phyloP scores from a whole-genome alignment of 2,113 vertebrate species.

The Chaetorhynchus papuensis region DNA sequence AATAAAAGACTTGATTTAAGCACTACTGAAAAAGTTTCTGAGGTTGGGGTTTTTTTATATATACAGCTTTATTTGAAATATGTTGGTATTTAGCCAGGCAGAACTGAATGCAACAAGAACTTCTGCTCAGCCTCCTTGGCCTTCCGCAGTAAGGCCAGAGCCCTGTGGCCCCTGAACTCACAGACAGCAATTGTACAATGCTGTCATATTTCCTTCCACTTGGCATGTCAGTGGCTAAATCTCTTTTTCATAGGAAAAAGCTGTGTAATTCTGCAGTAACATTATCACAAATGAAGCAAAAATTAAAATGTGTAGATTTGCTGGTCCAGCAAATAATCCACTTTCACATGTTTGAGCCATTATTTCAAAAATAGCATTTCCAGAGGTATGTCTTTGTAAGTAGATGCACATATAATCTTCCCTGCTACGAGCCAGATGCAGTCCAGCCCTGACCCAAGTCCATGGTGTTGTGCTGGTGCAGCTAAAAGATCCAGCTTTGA shows the following conservation, averaged over 20 bases:
- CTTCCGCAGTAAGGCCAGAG: neutral
- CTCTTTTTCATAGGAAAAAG: neutral
- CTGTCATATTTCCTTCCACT: neutral
- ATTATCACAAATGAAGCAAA: neutral
- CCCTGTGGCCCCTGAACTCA: neutral
- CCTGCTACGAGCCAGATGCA: neutral
- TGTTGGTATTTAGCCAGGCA: neutral
- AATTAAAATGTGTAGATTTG: neutral
- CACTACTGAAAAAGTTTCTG: neutral
- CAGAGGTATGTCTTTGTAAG: neutral
- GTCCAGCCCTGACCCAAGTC: neutral
- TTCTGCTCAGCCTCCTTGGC: neutral
- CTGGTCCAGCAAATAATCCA: neutral
- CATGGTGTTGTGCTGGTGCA: fast-evolving
- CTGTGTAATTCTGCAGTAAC: neutral
- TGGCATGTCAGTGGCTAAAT: neutral
- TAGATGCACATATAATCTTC: neutral
- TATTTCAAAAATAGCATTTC: neutral
- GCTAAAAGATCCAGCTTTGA: neutral
- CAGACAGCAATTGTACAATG: neutral
- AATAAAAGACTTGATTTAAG: slow-evolving; percentile 12
- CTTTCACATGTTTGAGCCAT: neutral
- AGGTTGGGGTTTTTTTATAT: neutral
- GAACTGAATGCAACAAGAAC: neutral
- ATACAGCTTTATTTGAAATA: neutral